Percentiles rank a stretch among this genome's conserved stretches.
phyloP scores from a whole-genome alignment of 2,888 invertebrate genomes.

The Drosophila seclusa region DNA sequence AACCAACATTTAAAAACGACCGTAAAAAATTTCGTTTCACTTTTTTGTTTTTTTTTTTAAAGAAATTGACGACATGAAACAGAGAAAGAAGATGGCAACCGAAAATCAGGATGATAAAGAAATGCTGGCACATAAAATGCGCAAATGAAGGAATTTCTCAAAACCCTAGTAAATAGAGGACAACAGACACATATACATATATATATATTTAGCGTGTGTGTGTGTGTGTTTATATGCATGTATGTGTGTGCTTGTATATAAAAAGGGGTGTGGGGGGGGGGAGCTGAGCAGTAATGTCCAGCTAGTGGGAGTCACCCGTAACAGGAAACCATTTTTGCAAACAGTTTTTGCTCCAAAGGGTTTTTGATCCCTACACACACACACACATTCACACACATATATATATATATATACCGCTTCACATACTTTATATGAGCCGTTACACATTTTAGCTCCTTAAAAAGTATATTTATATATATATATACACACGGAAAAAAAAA shows the following conservation, averaged over 20 bases:
- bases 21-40: conserved; percentile 38
- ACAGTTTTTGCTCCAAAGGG: conserved; percentile 59
- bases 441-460: conserved; percentile 71
- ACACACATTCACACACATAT: conserved; percentile 7
- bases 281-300: conserved; percentile 63
- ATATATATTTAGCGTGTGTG: background rate
- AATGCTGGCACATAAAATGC: conserved; percentile 61
- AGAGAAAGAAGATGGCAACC: conserved; percentile 25
- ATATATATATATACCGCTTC: conserved; percentile 27
- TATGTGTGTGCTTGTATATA: conserved; percentile 12
- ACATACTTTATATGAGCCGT: conserved; percentile 51
- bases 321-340: conserved; percentile 53
- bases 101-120: conserved; percentile 43
- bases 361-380: conserved; percentile 60
- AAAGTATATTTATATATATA: conserved; percentile 43
- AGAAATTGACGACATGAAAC: conserved; percentile 15
- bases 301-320: conserved; percentile 37
- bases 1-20: conserved; percentile 22
- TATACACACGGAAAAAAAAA: conserved; percentile 41
- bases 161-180: conserved; percentile 26
- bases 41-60: conserved; percentile 27
- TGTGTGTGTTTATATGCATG: conserved; percentile 6
- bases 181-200: conserved; percentile 19
- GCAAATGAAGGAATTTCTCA: conserved; percentile 45
- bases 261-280: conserved; percentile 5